These are phyloP conservation scores for Danaus plexippus DNA, from an alignment of 1,140 invertebrate species.

Conservation along the genomic window DNA sequence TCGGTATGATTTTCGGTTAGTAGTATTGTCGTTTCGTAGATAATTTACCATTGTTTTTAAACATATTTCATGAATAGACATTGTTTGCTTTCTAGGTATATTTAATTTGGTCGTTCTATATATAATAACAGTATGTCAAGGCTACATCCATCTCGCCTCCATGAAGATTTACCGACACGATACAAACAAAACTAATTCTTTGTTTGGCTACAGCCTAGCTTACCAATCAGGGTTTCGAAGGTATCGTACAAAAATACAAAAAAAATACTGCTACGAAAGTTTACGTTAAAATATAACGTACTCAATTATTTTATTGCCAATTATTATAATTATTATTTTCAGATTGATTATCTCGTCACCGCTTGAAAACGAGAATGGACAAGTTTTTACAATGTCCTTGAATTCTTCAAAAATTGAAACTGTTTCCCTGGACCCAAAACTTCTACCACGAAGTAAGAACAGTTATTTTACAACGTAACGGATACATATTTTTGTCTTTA, in stretches of 20 bases:
- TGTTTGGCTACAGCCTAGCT: constrained; percentile 38
- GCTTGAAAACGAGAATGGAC: constrained; percentile 18
- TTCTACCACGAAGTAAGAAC: constrained; percentile 3
- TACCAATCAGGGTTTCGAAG: constrained; percentile 20
- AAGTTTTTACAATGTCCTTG: constrained; percentile 22
- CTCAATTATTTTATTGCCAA: too few species aligned
- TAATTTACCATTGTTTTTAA: too few species aligned
- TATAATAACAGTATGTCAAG: neutral
- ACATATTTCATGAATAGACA: too few species aligned
- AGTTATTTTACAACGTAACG: neutral
- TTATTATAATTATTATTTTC: constrained; percentile 1
- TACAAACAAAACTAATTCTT: constrained; percentile 12
- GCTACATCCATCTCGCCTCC: constrained; percentile 23
- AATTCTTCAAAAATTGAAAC: constrained; percentile 1
- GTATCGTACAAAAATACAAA: constrained; percentile 13
- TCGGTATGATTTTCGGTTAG: too few species aligned
- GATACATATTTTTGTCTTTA: too few species aligned
- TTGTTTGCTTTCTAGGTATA: too few species aligned
- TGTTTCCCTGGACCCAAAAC: neutral
- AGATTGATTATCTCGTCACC: constrained; percentile 32
- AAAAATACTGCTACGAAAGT: too few species aligned
- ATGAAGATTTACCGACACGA: constrained; percentile 9
- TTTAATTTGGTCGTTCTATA: too few species aligned
- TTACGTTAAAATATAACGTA: too few species aligned
- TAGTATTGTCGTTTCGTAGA: too few species aligned